Base-by-base conservation (phyloP, 2,797 vertebrate species). In the Peromyscus melanophrys region DNA sequence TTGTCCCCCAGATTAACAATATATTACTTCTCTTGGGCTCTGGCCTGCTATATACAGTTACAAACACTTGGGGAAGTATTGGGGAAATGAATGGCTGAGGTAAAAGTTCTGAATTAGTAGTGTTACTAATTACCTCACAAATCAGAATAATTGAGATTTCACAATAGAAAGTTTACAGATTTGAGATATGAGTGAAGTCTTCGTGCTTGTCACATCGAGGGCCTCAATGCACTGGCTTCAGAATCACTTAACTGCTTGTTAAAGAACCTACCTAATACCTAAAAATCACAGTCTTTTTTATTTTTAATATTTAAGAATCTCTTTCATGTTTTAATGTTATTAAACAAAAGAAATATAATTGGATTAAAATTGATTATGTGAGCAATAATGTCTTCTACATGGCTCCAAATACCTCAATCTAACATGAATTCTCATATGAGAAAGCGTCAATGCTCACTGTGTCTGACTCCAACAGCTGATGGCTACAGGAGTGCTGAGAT, bases 251-350 rank as follows among this genome's bases (percentile, higher is more conserved):
- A 25, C 3, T 61, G 1, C 27, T 57, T 87, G 4, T 69, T 49
- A 92, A 93, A 92, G 13, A 9, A 86, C 7, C 59, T 85, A 61
- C 7, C 12, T 82, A 92, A 77, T 19, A 49, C 16, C n/a, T 88
- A 59, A 14, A 90, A 85, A 67, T 59, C 19, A 49, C 76, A 92
- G 57, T 59, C 43, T 52, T 27, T 21, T 0, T 92, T 34, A 21
- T 87, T 88, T 94, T 89, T 65, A 91, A 43, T 34, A 52, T 59
- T 37, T 63, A 63, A 94, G 17, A 87, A 59, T 78, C 59, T 93
- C 9, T 4, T 95, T 89, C 46, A 10, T 75, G 25, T 77, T 92
- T 93, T 92, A 84, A 78, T 59, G 49, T 83, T 93, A 92, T 92
- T 69, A 13, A 93, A 80, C 16, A 88, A 81, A 86, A 77, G 1